Base-by-base conservation (phyloP, 2,888 invertebrate species). In the Eurytoma californica region DNA sequence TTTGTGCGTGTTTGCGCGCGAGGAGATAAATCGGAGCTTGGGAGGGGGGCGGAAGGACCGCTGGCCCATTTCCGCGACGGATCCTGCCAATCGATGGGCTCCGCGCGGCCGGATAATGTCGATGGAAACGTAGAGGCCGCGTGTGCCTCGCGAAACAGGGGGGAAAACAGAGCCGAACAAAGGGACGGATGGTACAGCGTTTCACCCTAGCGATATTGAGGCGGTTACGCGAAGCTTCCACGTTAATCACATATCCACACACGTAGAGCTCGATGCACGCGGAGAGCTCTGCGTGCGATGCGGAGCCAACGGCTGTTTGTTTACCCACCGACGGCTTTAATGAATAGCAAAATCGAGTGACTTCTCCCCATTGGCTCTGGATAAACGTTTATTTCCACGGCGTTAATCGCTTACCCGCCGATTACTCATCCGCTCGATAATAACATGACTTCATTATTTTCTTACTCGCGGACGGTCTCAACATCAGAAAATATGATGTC, bases 181-280 rank as follows among this genome's bases (percentile, higher is more conserved):
- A 80, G 77, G 73, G 76, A 79, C 69, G 72, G 76, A 78, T 82
- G 77, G 61, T 72, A 69, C 77, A 70, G 55, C 75, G 49, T 14
- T 60, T 69, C 79, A 20, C 60, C 81, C 83, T 75, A 72, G 68
- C 79, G 84, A 86, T 87, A 84, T 86, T 83, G 85, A 83, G 80
- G 84, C 83, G 85, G 85, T 87, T 86, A 85, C 84, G 85, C 80
- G 82, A 80, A 84, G 86, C 86, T 85, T 86, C 85, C 83, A 82
- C 87, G 87, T 88, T 88, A 88, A 88, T 88, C 88, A 87, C 87
- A 84, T 87, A 87, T 86, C 84, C 86, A 85, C 86, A 86, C 85
- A 86, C 84, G 82, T 83, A 79, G 82, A 58, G 63, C 3, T 3
- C 30, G 53, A 57, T 68, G 39, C 39, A 61, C 14, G 47, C 39